Evolutionary conservation across 2,888 invertebrate species (phyloP).

Genomic region (Dryobotodes eremita): DNA sequence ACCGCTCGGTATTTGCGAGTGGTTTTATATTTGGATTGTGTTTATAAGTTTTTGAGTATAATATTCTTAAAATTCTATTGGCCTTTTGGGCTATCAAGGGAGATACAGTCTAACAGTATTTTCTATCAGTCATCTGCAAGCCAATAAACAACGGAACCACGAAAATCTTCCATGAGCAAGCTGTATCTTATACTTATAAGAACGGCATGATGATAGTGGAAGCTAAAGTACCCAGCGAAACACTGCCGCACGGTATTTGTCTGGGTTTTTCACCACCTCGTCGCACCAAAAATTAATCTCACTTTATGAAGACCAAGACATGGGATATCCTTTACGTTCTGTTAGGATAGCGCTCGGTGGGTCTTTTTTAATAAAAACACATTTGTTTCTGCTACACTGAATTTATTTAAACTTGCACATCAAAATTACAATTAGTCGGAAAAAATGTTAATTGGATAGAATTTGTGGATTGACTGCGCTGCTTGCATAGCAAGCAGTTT

Average conservation of each 20-base stretch:
- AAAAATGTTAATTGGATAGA: no score
- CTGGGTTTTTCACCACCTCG: background rate
- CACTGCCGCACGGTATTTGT: background rate
- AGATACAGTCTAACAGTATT: background rate
- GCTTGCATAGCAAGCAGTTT: no score
- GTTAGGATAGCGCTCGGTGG: no score
- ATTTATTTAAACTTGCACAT: no score
- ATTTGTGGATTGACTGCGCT: no score
- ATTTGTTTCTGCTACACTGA: no score
- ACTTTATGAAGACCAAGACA: background rate
- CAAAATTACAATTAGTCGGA: no score
- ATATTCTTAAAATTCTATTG: background rate
- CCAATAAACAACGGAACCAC: background rate
- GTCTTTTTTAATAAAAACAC: no score
- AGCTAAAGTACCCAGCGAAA: background rate
- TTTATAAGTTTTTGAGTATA: background rate
- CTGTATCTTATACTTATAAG: background rate
- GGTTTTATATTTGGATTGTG: conserved; percentile 14
- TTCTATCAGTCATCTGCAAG: background rate
- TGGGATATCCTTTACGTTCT: background rate
- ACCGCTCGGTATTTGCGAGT: conserved; percentile 18
- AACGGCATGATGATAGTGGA: background rate
- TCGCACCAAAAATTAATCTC: background rate
- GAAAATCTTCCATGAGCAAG: background rate
- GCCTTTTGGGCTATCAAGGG: background rate